Evolutionary conservation across 92 coral and sea anemone species (phyloP).

Genomic region (Ricordea florida): DNA sequence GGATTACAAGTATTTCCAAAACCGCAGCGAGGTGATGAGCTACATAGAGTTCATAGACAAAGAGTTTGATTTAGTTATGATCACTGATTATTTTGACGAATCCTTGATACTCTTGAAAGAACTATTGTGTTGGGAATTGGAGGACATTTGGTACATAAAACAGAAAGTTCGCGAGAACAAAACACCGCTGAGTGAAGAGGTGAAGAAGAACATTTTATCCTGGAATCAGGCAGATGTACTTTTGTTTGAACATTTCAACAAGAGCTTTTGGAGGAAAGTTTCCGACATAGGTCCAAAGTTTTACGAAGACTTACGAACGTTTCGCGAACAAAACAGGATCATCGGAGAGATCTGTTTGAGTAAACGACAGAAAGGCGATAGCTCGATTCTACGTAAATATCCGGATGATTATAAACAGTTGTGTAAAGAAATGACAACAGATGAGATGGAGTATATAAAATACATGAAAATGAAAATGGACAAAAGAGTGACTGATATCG

Average conservation of each 20-base stretch:
- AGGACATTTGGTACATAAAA: slow-evolving; percentile 63
- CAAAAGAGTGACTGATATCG: too few relatives aligned
- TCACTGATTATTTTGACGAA: slow-evolving; percentile 75
- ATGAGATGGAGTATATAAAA: too few relatives aligned
- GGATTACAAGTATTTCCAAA: background rate
- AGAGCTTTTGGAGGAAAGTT: slow-evolving; percentile 55
- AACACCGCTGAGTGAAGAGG: background rate
- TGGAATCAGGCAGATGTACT: slow-evolving; percentile 60
- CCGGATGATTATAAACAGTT: too few relatives aligned
- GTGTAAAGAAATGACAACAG: too few relatives aligned
- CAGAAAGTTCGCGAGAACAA: slow-evolving; percentile 28
- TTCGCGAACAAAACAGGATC: slow-evolving; percentile 19
- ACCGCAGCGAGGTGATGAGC: background rate
- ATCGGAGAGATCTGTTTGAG: slow-evolving; percentile 14
- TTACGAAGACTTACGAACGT: slow-evolving; percentile 15
- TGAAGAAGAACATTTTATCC: slow-evolving; percentile 2
- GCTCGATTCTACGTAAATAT: too few relatives aligned
- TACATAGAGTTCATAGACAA: slow-evolving; percentile 15
- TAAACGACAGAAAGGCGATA: too few relatives aligned
- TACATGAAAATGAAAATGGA: too few relatives aligned
- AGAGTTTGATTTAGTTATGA: slow-evolving; percentile 48
- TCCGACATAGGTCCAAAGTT: slow-evolving; percentile 22
- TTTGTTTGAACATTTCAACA: slow-evolving; percentile 57
- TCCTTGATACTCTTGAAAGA: slow-evolving; percentile 53
- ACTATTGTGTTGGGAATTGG: slow-evolving; percentile 59